Percentiles rank a stretch among this genome's conserved stretches.
These are phyloP conservation scores for Acipenser transmontanus DNA, from an alignment of 2,797 vertebrate genomes.

Conservation along the genomic window DNA sequence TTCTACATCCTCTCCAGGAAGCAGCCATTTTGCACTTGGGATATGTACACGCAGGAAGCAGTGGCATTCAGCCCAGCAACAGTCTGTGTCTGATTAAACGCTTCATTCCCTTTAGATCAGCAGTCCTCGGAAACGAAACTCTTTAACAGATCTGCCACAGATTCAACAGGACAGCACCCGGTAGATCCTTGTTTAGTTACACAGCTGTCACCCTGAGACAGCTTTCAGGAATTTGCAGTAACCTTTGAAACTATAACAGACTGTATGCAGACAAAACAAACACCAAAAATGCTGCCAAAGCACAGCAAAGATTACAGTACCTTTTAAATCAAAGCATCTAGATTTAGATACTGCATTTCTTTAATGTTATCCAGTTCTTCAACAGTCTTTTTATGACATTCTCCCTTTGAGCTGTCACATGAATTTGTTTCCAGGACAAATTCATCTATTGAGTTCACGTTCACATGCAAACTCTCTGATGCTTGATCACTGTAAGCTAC, in stretches of 20 bases:
- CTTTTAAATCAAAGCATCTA: neutral
- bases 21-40: slow-evolving; percentile 62
- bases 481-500: slow-evolving; percentile 8
- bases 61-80: slow-evolving; percentile 51
- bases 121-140: slow-evolving; percentile 63
- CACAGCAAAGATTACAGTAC: slow-evolving; percentile 25
- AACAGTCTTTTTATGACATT: too few species aligned
- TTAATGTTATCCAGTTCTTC: too few species aligned
- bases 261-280: slow-evolving; percentile 58
- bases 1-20: slow-evolving; percentile 45
- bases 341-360: neutral
- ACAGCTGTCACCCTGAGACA: slow-evolving; percentile 31
- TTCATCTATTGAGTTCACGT: too few species aligned
- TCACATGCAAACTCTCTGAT: neutral
- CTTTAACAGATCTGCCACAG: slow-evolving; percentile 51
- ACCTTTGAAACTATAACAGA: slow-evolving; percentile 83
- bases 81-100: slow-evolving; percentile 67
- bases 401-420: too few species aligned
- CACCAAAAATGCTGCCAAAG: slow-evolving; percentile 49
- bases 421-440: too few species aligned
- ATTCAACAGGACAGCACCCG: slow-evolving; percentile 38
- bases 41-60: slow-evolving; percentile 51
- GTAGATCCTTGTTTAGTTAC: slow-evolving; percentile 45
- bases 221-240: slow-evolving; percentile 52
- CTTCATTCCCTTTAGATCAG: slow-evolving; percentile 64